Base-by-base conservation (phyloP, 2,888 invertebrate genomes). In the Bombylius major region DNA sequence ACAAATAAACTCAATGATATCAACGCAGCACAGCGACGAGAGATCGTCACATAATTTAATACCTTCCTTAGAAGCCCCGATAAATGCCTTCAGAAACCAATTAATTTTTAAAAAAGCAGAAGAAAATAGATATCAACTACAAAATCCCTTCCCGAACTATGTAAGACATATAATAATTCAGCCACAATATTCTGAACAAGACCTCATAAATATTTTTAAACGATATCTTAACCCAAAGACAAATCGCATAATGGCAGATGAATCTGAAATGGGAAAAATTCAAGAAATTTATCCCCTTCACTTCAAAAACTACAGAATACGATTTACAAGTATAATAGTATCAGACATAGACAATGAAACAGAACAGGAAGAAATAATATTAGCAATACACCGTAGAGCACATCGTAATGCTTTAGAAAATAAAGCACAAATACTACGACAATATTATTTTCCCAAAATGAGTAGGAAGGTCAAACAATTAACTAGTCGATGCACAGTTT, bases 341-440 rank as follows among this genome's bases (percentile, higher is more conserved):
- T 52, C 56, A 55, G 54, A 23, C 3, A 23, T 23, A 23, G 3
- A 23, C 3, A 23, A 23, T 23, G 23, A 23, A 23, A 23, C 23
- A 61, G 57, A 53, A 42, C 59, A 59, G 32, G 58, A 58, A 11
- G 56, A 59, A 23, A 55, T 54, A 39, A 57, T 59, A 14, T 50
- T 57, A 34, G 14, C 49, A 31, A 53, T 50, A 9, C 58, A 59
- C 36, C 56, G 53, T 5, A 55, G 58, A 49, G 57, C 57, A 1
- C 58, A 59, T 46, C 56, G 56, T 6, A 55, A 55, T 39, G 51
- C 57, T 4, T 47, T 47, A 14, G 57, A 58, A 42, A 59, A 59
- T 8, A 46, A 32, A 33, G 1, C 23, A 23, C 23, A 23, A 23
- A 23, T 23, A 2, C 23, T 23, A 23, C 23, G 23, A 23, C 23